Evolutionary conservation across 2,113 vertebrate species (phyloP), one percentile per base, ranked within the genome.

Genomic region (Thinocorus orbignyianus): DNA sequence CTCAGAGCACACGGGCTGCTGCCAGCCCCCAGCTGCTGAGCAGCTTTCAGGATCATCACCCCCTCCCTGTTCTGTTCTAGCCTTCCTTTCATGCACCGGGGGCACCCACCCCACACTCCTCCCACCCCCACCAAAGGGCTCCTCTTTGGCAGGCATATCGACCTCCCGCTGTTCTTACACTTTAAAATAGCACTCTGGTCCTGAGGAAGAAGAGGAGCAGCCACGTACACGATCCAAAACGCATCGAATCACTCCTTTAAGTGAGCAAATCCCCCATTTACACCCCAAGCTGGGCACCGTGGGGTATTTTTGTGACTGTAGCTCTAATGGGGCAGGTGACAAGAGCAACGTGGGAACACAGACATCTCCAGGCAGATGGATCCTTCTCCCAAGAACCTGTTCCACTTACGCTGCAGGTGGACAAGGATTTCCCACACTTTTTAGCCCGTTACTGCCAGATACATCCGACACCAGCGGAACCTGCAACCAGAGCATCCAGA

Each of bases 31-130:
- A 52, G 3, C 41, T 2, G 22, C 42, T 1, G 0, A 44, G 86
- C 9, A 1, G 68, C 35, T 39, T 19, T 17, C 10, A 4, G 62
- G 6, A 37, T 13, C 48, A 2, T 4, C 4, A 3, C 12, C 44
- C 17, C 44, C 66, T 44, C 37, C 25, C 31, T 10, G 0, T 11
- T 25, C 28, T 2, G 3, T 17, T 2, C 3, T 1, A 2, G 17
- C 23, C 42, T 69, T 33, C 65, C 33, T 13, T 1, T 8, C 30
- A 7, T 1, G 2, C 2, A 17, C 28, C 1, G 0, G 17, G 28
- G 39, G 33, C 76, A 70, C 22, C 15, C 20, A 5, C 39, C 35
- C 0, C 0, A 0, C 31, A 4, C n/a, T 41, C n/a, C 24, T 66
- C 33, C 44, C 37, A 2, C 10, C 17, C 1, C 1, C 24, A 2